phyloP scores from a whole-genome alignment of 1,140 invertebrate genomes.

The Luehdorfia chinensis region DNA sequence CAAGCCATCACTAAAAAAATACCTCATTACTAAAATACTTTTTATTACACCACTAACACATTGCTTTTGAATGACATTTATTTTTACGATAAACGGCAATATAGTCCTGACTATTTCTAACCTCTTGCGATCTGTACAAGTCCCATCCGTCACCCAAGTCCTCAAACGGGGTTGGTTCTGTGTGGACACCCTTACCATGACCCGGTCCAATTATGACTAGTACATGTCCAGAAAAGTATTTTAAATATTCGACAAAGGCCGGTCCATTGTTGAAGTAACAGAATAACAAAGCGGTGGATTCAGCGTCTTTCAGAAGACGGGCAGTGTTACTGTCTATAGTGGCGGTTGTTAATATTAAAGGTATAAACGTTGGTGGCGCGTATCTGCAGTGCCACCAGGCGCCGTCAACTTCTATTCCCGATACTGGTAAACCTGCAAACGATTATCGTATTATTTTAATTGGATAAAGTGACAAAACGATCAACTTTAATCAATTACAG shows the following conservation, averaged over 20 bases:
- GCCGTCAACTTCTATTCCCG: constrained; percentile 69
- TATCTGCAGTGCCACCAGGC: constrained; percentile 74
- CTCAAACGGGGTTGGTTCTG: constrained; percentile 82
- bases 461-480: too few species aligned
- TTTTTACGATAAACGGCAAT: constrained; percentile 56
- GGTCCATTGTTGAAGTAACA: constrained; percentile 86
- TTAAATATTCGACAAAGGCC: constrained; percentile 83
- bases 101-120: constrained; percentile 58
- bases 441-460: not conserved
- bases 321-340: constrained; percentile 47
- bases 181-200: constrained; percentile 80
- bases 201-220: constrained; percentile 84
- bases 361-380: constrained; percentile 69
- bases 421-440: constrained; percentile 51
- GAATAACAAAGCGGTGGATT: constrained; percentile 81
- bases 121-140: constrained; percentile 53
- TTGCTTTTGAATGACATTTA: too few species aligned
- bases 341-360: constrained; percentile 49
- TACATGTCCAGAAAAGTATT: constrained; percentile 78
- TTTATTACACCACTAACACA: too few species aligned
- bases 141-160: constrained; percentile 68
- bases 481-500: too few species aligned
- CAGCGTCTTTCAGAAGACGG: constrained; percentile 35
- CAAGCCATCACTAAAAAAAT: too few species aligned
- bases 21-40: too few species aligned